A percentile compares a stretch with the other conserved stretches of the same genome.
Conservation (phyloP, 2,888 invertebrate species). For the Mactromeris polynyma region DNA sequence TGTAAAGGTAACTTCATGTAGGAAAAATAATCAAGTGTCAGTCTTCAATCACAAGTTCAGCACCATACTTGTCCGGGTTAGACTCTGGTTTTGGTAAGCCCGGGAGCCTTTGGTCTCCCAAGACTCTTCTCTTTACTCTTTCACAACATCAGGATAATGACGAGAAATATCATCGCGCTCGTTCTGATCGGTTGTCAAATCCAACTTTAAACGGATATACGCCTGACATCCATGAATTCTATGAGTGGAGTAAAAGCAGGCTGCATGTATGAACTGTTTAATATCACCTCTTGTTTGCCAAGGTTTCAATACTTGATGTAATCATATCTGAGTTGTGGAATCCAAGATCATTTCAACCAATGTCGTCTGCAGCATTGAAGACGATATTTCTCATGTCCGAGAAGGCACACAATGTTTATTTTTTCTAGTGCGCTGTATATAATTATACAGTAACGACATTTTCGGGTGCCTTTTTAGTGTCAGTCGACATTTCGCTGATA, state of each 20-base stretch:
- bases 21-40: no score
- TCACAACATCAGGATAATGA: slow-evolving; percentile 53
- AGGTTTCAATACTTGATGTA: slow-evolving; percentile 87
- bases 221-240: slow-evolving; percentile 79
- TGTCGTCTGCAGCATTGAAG: slow-evolving; percentile 76
- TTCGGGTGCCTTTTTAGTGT: no score
- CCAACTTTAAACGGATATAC: slow-evolving; percentile 79
- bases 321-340: slow-evolving; percentile 87
- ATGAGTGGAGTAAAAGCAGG: slow-evolving; percentile 87
- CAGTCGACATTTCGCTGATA: no score
- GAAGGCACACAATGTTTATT: no score
- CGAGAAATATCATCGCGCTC: slow-evolving; percentile 62
- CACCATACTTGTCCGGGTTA: slow-evolving; percentile 68
- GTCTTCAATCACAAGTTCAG: slow-evolving; percentile 17
- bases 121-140: slow-evolving; percentile 39
- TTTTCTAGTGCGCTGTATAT: no score
- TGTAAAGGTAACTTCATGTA: no score
- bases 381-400: slow-evolving; percentile 69
- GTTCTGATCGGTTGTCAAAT: slow-evolving; percentile 57
- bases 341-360: slow-evolving; percentile 87
- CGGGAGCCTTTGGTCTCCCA: slow-evolving; percentile 34
- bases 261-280: slow-evolving; percentile 87
- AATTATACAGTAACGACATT: no score
- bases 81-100: slow-evolving; percentile 43
- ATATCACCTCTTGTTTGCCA: slow-evolving; percentile 85